These are phyloP conservation scores for Morpho deidamia DNA, from an alignment of 2,888 invertebrate genomes.

Conservation along the genomic window DNA sequence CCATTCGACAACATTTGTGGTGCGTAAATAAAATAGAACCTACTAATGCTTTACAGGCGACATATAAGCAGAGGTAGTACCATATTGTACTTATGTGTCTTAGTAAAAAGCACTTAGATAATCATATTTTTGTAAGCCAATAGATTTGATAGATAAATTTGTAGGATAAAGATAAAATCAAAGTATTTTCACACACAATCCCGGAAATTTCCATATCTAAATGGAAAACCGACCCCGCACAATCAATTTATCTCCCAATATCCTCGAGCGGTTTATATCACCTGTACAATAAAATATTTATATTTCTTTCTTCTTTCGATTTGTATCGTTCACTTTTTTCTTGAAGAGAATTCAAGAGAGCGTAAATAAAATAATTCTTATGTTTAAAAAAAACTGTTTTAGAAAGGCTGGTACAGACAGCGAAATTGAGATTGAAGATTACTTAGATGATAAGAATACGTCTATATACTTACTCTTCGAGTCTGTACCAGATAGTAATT, in stretches of 20 bases:
- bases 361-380: constrained; percentile 10
- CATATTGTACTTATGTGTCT: no score
- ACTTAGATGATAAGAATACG: no score
- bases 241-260: constrained; percentile 79
- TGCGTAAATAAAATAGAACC: constrained; percentile 64
- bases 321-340: constrained; percentile 52
- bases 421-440: no score
- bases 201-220: constrained; percentile 78
- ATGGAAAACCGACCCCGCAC: constrained; percentile 78
- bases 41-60: constrained; percentile 41
- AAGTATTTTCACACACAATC: constrained; percentile 76
- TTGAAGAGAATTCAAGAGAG: constrained; percentile 24
- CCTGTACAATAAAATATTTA: constrained; percentile 78
- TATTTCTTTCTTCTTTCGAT: constrained; percentile 58
- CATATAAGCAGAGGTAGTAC: no score
- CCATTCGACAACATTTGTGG: constrained; percentile 51
- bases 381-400: no score
- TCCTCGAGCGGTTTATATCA: constrained; percentile 76
- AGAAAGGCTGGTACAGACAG: no score
- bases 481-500: no score
- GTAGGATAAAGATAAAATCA: constrained; percentile 64
- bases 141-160: constrained; percentile 39
- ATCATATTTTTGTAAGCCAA: no score
- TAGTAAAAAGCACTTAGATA: no score
- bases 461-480: no score